Conservation (phyloP, 1,140 invertebrate species). For the Pemphigus obesinymphae region DNA sequence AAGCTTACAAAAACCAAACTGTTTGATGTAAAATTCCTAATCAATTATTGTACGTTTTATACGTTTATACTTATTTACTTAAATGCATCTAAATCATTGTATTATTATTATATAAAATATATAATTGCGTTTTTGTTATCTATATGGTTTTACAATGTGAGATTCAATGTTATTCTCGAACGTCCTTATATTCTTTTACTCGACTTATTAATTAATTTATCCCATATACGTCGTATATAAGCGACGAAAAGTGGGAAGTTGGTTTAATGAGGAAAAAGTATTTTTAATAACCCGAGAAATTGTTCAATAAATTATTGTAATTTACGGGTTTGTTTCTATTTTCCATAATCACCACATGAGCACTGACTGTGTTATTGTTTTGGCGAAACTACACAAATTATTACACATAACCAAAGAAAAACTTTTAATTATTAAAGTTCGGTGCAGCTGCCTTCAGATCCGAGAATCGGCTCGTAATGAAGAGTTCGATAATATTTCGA, state of each 20-base stretch:
- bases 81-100: too few relatives aligned
- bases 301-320: not conserved
- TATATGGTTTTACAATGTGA: too few relatives aligned
- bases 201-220: too few relatives aligned
- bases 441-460: not conserved
- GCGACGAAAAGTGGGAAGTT: not conserved
- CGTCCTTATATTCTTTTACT: too few relatives aligned
- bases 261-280: not conserved
- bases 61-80: too few relatives aligned
- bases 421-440: slow-evolving; percentile 12
- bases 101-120: too few relatives aligned
- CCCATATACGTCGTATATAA: too few relatives aligned
- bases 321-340: not conserved
- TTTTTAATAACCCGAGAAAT: not conserved
- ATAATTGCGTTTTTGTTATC: too few relatives aligned
- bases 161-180: too few relatives aligned
- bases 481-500: not conserved
- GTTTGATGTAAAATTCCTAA: too few relatives aligned
- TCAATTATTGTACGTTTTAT: too few relatives aligned
- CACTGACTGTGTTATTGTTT: not conserved
- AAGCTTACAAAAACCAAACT: too few relatives aligned
- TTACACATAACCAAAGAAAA: not conserved
- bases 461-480: not conserved
- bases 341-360: not conserved
- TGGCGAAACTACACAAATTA: not conserved